phyloP scores from a whole-genome alignment of 2,113 vertebrate genomes.

The Atrichornis clamosus region DNA sequence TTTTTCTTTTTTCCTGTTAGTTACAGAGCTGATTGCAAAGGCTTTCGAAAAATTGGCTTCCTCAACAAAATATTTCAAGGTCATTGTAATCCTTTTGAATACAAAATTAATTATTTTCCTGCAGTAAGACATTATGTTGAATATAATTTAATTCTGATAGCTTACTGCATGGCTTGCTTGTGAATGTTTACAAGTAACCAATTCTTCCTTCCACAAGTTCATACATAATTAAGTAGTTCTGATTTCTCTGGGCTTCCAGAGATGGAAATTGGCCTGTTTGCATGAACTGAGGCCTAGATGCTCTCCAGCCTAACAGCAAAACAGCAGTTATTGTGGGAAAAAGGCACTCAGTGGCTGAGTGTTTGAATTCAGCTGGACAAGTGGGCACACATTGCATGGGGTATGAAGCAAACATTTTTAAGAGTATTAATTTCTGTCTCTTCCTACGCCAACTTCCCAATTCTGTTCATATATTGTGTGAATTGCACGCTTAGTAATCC shows the following conservation, averaged over 20 bases:
- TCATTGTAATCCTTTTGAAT: slow-evolving; percentile 3
- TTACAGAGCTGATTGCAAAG: slow-evolving; percentile 21
- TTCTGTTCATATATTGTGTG: neutral
- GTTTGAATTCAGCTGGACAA: neutral
- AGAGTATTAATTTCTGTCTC: neutral
- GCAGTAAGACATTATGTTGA: neutral
- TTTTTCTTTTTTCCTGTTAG: neutral
- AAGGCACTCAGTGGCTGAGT: neutral
- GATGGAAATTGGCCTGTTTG: neutral
- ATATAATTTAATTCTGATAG: neutral
- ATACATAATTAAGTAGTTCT: neutral
- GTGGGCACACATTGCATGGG: fast-evolving
- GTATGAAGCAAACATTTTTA: neutral
- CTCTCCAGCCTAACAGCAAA: neutral
- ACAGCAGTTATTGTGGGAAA: neutral
- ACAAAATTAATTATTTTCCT: slow-evolving; percentile 17
- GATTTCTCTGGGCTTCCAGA: neutral
- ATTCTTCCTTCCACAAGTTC: neutral
- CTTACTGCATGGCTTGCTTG: neutral
- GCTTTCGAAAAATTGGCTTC: slow-evolving; percentile 15
- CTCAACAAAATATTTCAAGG: neutral
- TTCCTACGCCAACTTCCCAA: neutral
- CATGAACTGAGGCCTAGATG: neutral
- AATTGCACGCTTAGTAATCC: neutral
- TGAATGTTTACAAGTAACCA: neutral